A percentile compares a stretch with the other conserved stretches of the same genome.
phyloP scores from a whole-genome alignment of 37 sponge, comb jelly and placozoan species.

The Spongia lamella region DNA sequence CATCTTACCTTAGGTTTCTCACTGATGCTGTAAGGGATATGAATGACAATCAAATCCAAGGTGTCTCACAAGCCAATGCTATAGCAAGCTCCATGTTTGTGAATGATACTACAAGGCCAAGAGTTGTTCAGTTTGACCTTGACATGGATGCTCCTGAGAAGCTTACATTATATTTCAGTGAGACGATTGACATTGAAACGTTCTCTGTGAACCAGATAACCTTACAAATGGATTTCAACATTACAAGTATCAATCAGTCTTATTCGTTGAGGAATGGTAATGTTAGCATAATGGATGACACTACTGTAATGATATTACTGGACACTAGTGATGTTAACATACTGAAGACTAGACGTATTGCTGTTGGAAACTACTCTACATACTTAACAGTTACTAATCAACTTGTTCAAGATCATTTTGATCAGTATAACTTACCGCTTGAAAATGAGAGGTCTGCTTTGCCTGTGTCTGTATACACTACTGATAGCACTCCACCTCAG shows the following conservation, averaged over 20 bases:
- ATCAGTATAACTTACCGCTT: conserved; percentile 27
- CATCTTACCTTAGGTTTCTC: conserved; percentile 50
- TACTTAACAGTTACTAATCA: conserved; percentile 57
- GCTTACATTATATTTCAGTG: conserved; percentile 74
- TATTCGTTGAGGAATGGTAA: conserved; percentile 52
- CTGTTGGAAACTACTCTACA: conserved; percentile 23
- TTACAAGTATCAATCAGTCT: conserved; percentile 20
- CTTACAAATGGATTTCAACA: conserved; percentile 50
- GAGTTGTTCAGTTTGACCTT: conserved; percentile 67
- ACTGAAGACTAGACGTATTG: conserved; percentile 74
- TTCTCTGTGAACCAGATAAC: conserved; percentile 54
- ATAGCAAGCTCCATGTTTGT: conserved; percentile 30
- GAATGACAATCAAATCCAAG: conserved; percentile 53
- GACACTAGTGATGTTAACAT: conserved; percentile 57
- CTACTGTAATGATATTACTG: conserved; percentile 41
- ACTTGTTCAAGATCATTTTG: conserved; percentile 66
- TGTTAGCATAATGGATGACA: conserved; percentile 42
- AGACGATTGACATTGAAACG: conserved; percentile 76
- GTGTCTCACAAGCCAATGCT: conserved; percentile 25
- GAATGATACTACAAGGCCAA: conserved; percentile 67
- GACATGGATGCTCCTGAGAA: conserved; percentile 61
- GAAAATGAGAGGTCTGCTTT: conserved; percentile 44
- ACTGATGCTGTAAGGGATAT: conserved; percentile 70
- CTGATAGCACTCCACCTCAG: conserved; percentile 62
- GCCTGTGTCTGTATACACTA: conserved; percentile 48